Evolutionary conservation across 2,888 invertebrate genomes (phyloP).

Genomic region (Monochamus alternatus): DNA sequence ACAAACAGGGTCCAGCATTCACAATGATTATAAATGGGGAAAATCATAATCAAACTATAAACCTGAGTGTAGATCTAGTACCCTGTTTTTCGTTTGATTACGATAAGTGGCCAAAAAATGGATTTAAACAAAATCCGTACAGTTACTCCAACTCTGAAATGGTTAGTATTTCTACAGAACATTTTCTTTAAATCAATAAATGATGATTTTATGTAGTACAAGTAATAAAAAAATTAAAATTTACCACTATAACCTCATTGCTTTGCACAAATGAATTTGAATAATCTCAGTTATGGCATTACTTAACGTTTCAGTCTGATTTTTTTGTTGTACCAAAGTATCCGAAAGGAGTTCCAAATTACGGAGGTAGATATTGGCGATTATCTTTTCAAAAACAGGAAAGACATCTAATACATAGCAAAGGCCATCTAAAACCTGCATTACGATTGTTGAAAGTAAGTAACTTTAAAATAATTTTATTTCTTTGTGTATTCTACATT

Average conservation of each 20-base stretch:
- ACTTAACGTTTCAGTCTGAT: constrained; percentile 27
- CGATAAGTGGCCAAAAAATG: constrained; percentile 16
- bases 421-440: constrained; percentile 38
- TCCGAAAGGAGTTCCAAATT: constrained; percentile 14
- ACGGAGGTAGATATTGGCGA: constrained; percentile 35
- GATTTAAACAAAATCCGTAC: constrained; percentile 32
- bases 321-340: constrained; percentile 37
- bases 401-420: constrained; percentile 23
- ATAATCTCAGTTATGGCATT: too few species aligned
- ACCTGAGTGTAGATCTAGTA: constrained; percentile 33
- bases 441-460: constrained; percentile 38
- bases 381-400: constrained; percentile 41
- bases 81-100: constrained; percentile 33
- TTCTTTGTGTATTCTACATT: too few species aligned
- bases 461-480: background rate
- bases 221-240: too few species aligned
- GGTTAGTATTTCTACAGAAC: constrained; percentile 14
- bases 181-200: background rate
- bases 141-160: background rate
- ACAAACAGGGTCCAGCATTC: constrained; percentile 32
- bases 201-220: too few species aligned
- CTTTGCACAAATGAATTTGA: too few species aligned
- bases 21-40: constrained; percentile 14
- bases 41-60: background rate
- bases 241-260: too few species aligned